A percentile compares a stretch with the other conserved stretches of the same genome.
These are phyloP conservation scores for Cyrtorhinus lividipennis DNA, from an alignment of 1,140 invertebrate genomes.

Conservation along the genomic window DNA sequence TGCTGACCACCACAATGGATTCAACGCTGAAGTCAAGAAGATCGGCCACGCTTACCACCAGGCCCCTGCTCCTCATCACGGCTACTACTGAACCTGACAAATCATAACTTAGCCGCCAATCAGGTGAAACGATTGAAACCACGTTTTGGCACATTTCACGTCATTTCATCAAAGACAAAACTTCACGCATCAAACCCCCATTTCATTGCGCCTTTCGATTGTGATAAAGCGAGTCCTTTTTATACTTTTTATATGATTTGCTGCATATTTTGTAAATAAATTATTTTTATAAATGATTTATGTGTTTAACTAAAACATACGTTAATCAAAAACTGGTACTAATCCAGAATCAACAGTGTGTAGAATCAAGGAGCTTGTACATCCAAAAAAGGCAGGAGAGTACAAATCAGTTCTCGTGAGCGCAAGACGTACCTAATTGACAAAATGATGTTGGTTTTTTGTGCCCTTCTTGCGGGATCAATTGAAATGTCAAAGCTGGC, in stretches of 20 bases:
- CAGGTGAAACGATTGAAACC: neutral
- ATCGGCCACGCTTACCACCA: conserved; percentile 41
- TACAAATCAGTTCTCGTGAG: too few relatives aligned
- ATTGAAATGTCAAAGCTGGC: too few relatives aligned
- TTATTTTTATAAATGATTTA: neutral
- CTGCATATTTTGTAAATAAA: conserved; percentile 6
- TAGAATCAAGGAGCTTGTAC: too few relatives aligned
- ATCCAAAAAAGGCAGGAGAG: too few relatives aligned
- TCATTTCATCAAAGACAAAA: neutral
- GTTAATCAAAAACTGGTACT: too few relatives aligned
- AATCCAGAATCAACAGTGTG: too few relatives aligned
- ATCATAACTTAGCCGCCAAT: too few relatives aligned
- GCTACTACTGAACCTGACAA: conserved; percentile 35
- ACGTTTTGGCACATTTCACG: neutral
- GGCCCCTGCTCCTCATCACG: conserved; percentile 12
- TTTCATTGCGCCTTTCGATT: neutral
- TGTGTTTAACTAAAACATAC: too few relatives aligned
- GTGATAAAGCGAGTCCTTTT: conserved; percentile 3
- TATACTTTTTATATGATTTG: conserved; percentile 4
- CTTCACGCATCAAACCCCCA: neutral
- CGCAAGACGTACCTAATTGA: too few relatives aligned
- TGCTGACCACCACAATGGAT: conserved; percentile 51
- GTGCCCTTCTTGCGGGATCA: too few relatives aligned
- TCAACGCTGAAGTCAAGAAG: conserved; percentile 34
- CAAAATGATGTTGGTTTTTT: too few relatives aligned